phyloP scores from a whole-genome alignment of 1,140 invertebrate genomes.

The Musca domestica region DNA sequence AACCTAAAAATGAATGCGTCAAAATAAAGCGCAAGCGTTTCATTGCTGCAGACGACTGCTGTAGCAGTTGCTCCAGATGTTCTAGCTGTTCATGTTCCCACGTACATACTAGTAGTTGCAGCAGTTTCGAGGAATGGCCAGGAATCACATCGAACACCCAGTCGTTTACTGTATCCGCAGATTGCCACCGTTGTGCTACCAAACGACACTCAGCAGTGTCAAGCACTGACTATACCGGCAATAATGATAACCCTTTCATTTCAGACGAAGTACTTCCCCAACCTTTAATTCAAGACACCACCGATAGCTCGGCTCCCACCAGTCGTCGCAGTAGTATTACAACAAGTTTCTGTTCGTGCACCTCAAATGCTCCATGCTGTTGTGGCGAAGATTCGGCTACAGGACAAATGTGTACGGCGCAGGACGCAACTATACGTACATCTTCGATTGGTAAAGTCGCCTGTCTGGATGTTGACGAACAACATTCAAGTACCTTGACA shows the following conservation, averaged over 20 bases:
- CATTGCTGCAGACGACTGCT: constrained; percentile 30
- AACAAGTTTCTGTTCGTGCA: constrained; percentile 43
- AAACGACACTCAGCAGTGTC: constrained; percentile 19
- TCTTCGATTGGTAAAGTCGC: not conserved
- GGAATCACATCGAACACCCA: constrained; percentile 1
- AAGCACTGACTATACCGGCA: constrained; percentile 3
- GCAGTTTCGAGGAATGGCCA: constrained; percentile 39
- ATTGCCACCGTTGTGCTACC: constrained; percentile 42
- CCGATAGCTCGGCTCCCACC: constrained; percentile 23
- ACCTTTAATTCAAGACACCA: constrained; percentile 12
- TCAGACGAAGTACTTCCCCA: constrained; percentile 1
- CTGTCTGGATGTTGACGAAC: constrained; percentile 11
- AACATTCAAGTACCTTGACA: constrained; percentile 45
- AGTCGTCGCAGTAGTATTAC: constrained; percentile 28
- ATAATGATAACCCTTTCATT: not conserved
- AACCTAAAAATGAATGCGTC: constrained; percentile 41
- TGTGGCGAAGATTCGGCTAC: constrained; percentile 32
- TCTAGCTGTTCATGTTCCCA: constrained; percentile 41
- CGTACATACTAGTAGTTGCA: constrained; percentile 40
- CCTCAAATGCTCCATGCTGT: constrained; percentile 40
- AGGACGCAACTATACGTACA: constrained; percentile 12
- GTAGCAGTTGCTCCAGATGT: constrained; percentile 37
- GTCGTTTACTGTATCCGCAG: constrained; percentile 40
- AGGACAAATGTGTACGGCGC: constrained; percentile 24
- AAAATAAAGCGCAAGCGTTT: constrained; percentile 45